phyloP scores from a whole-genome alignment of 2,888 invertebrate genomes.

The Cephus pygmeus region DNA sequence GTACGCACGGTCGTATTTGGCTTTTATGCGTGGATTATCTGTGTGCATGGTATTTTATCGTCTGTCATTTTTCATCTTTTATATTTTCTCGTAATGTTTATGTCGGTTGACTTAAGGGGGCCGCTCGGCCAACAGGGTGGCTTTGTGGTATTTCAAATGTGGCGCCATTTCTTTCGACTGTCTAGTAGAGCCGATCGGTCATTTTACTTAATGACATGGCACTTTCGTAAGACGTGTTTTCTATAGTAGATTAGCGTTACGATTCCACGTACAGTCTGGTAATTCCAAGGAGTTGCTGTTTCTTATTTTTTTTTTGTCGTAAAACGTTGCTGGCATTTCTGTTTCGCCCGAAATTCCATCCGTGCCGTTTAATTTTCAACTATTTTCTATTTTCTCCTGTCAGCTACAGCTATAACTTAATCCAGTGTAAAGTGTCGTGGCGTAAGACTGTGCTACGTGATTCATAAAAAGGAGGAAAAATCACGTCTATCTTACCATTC shows the following conservation, averaged over 20 bases:
- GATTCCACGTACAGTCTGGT: not conserved
- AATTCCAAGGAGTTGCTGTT: not conserved
- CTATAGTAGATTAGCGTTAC: not conserved
- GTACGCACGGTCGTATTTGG: not conserved
- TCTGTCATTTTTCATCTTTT: not conserved
- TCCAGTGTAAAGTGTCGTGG: not conserved
- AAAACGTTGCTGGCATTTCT: not conserved
- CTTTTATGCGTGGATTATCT: not conserved
- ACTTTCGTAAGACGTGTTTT: not conserved
- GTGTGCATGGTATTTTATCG: not conserved
- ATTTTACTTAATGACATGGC: not conserved
- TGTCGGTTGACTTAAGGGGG: no score
- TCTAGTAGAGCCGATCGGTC: not conserved
- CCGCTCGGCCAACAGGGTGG: not conserved
- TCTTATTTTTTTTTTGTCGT: not conserved
- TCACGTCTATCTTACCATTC: conserved; percentile 7
- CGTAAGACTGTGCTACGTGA: not conserved
- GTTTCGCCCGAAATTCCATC: not conserved
- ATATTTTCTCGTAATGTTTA: not conserved
- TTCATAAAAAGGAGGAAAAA: not conserved
- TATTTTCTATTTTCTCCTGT: not conserved
- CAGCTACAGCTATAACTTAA: not conserved
- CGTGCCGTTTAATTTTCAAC: not conserved
- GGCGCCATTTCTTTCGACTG: not conserved
- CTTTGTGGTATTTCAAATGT: not conserved